Conservation (phyloP, 2,888 invertebrate genomes). For the Girardia tigrina region DNA sequence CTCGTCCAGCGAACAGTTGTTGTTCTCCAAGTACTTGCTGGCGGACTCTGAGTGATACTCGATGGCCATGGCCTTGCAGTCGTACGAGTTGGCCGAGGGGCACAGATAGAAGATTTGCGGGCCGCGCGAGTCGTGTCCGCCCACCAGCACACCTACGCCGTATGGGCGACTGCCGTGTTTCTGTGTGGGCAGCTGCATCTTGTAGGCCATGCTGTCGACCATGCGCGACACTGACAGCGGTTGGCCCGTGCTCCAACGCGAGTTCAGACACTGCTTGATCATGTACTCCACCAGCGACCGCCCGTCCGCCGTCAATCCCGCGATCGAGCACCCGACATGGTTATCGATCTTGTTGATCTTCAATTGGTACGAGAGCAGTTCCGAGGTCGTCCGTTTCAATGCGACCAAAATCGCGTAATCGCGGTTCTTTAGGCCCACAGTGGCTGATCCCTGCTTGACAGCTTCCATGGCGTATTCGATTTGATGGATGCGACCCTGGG, state of each 20-base stretch:
- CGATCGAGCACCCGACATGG: constrained; percentile 87
- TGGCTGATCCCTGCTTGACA: constrained; percentile 88
- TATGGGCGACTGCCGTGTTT: constrained; percentile 89
- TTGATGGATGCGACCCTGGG: constrained; percentile 61
- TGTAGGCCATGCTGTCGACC: constrained; percentile 56
- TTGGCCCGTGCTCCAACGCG: constrained; percentile 70
- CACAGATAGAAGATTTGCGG: constrained; percentile 43
- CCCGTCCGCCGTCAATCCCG: constrained; percentile 92
- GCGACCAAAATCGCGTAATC: constrained; percentile 85
- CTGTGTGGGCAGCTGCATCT: constrained; percentile 91
- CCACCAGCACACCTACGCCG: constrained; percentile 89
- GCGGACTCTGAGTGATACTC: constrained; percentile 93
- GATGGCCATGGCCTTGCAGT: constrained; percentile 96
- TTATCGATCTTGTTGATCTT: constrained; percentile 81
- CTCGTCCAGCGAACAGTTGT: constrained; percentile 51
- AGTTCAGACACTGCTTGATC: constrained; percentile 83
- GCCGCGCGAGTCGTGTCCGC: constrained; percentile 70
- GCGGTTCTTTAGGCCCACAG: constrained; percentile 82
- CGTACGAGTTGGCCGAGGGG: constrained; percentile 90
- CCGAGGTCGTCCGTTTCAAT: constrained; percentile 74
- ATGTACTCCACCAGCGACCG: constrained; percentile 76
- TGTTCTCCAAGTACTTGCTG: constrained; percentile 84
- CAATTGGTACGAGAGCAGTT: constrained; percentile 88
- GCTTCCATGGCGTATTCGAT: constrained; percentile 99
- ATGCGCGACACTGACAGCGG: constrained; percentile 72